Conservation (phyloP, 1,140 invertebrate species). For the Lineus longissimus region DNA sequence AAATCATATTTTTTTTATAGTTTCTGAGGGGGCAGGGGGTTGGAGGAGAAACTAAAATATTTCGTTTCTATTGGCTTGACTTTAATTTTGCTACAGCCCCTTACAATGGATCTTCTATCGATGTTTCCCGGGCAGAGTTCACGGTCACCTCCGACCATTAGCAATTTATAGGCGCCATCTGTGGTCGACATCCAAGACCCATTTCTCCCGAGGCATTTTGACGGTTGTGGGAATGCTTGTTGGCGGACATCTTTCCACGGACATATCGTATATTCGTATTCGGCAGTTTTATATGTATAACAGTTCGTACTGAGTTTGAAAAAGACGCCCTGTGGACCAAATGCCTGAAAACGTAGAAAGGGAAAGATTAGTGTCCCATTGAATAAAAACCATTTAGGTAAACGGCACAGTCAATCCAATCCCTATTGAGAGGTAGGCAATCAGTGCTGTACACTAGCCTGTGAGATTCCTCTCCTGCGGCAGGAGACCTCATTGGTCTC, state of each 20-base stretch:
- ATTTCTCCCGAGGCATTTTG: background rate
- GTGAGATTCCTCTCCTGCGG: too few species aligned
- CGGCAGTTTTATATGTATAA: constrained; percentile 16
- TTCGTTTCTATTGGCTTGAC: too few species aligned
- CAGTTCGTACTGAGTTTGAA: constrained; percentile 29
- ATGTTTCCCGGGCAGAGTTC: background rate
- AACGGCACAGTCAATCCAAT: too few species aligned
- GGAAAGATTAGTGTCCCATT: too few species aligned
- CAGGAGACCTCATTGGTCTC: too few species aligned
- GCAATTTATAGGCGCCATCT: background rate
- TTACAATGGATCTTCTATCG: background rate
- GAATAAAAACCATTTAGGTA: too few species aligned
- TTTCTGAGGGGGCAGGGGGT: too few species aligned
- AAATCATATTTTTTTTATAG: too few species aligned
- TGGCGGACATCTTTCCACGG: constrained; percentile 31
- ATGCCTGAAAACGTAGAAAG: constrained; percentile 23
- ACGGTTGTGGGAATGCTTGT: constrained; percentile 10
- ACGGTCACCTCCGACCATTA: background rate
- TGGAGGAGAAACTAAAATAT: too few species aligned
- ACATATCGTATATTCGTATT: constrained; percentile 34
- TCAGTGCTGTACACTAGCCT: too few species aligned
- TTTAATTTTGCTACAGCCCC: too few species aligned
- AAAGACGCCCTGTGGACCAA: constrained; percentile 31
- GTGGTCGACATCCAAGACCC: background rate
- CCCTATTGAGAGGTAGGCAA: too few species aligned